These are phyloP conservation scores for Synergus laeviventris DNA, from an alignment of 2,888 invertebrate species.

Conservation along the genomic window DNA sequence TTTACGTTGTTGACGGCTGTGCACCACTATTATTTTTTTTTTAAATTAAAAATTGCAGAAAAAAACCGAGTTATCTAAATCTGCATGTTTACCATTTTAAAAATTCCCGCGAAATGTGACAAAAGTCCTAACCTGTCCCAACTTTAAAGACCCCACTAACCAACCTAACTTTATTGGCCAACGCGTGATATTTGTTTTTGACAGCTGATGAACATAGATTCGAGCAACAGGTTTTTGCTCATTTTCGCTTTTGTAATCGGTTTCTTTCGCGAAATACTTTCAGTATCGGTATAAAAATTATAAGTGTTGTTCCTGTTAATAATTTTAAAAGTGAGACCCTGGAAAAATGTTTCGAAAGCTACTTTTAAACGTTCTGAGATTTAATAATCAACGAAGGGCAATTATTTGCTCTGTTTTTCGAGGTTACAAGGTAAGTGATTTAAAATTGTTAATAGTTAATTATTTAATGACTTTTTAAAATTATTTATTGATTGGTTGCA, in stretches of 20 bases:
- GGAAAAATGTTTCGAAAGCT: constrained; percentile 11
- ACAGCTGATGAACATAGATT: neutral
- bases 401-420: constrained; percentile 1
- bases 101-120: too few species aligned
- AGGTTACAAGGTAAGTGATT: constrained; percentile 7
- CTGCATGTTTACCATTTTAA: too few species aligned
- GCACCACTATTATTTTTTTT: too few species aligned
- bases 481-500: neutral
- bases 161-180: neutral
- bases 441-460: neutral
- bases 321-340: neutral
- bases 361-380: neutral
- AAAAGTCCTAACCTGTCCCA: too few species aligned
- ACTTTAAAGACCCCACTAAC: neutral
- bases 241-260: neutral
- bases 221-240: neutral
- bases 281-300: neutral
- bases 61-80: too few species aligned
- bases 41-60: too few species aligned
- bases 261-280: neutral
- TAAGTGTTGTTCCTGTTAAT: neutral
- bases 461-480: neutral
- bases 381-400: constrained; percentile 1
- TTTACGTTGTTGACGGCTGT: too few species aligned
- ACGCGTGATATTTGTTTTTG: neutral